phyloP scores from a whole-genome alignment of 1,140 invertebrate genomes.

The Anagrus nilaparvatae region DNA sequence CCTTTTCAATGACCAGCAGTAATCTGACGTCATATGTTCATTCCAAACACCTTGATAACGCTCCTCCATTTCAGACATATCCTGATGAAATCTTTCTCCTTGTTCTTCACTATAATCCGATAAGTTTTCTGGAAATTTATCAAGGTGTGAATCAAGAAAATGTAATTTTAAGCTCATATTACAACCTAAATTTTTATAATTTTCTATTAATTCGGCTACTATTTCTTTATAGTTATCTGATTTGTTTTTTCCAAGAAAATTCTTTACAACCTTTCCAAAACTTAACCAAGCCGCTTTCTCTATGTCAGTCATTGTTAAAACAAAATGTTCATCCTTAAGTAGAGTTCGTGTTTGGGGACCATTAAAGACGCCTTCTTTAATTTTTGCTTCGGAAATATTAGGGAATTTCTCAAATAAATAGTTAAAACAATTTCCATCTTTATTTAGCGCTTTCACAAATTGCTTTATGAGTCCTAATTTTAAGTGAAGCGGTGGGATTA shows the following conservation, averaged over 20 bases:
- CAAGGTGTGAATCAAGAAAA: no score
- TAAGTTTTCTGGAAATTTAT: no score
- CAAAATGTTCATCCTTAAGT: neutral
- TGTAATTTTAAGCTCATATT: neutral
- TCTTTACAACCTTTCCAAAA: neutral
- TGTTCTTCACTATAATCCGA: no score
- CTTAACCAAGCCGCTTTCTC: neutral
- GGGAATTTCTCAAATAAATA: neutral
- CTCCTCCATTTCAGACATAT: no score
- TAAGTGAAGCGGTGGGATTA: neutral
- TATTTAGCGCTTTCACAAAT: neutral
- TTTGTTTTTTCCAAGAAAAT: conserved; percentile 2
- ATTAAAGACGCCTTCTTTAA: neutral
- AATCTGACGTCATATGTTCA: no score
- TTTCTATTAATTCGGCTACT: neutral
- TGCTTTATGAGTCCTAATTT: neutral
- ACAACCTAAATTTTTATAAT: neutral
- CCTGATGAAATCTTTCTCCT: no score
- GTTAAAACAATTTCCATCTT: neutral
- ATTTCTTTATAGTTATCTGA: neutral
- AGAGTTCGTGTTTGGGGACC: neutral
- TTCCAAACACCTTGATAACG: no score
- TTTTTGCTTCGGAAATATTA: conserved; percentile 2
- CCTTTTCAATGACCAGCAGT: no score
- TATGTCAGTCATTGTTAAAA: neutral